Conservation (phyloP, 2,797 vertebrate genomes). For the Melanotaenia nigrans region DNA sequence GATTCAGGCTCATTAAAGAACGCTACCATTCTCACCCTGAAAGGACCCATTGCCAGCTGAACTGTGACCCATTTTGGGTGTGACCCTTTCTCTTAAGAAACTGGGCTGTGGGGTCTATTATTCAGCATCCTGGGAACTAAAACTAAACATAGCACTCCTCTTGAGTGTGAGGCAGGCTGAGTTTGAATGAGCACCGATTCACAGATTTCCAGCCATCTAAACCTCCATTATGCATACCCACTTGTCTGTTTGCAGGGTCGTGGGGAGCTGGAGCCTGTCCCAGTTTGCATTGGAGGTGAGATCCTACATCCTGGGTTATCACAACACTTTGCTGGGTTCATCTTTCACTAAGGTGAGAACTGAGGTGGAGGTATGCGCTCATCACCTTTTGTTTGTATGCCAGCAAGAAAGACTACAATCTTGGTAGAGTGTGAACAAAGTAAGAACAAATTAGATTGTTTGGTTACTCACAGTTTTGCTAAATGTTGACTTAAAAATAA, state of each 20-base stretch:
- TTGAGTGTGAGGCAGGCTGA: conserved; percentile 28
- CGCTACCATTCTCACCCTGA: conserved; percentile 48
- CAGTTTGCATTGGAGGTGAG: conserved; percentile 22
- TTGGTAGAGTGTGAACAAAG: not conserved
- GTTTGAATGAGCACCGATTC: conserved; percentile 51
- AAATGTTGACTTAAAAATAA: not conserved
- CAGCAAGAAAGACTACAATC: not conserved
- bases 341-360: not conserved
- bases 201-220: conserved; percentile 14
- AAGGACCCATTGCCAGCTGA: conserved; percentile 54
- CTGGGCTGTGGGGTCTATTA: conserved; percentile 54
- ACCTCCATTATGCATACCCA: conserved; percentile 1
- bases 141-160: conserved; percentile 46
- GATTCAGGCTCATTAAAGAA: conserved; percentile 73
- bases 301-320: conserved; percentile 12
- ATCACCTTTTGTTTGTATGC: not conserved
- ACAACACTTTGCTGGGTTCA: conserved; percentile 3
- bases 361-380: not conserved
- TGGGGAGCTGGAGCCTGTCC: not conserved
- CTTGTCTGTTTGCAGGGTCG: conserved; percentile 2
- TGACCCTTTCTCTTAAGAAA: conserved; percentile 67
- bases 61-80: conserved; percentile 76
- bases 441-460: not conserved
- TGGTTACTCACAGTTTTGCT: not conserved
- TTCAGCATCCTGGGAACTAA: conserved; percentile 73